phyloP scores from a whole-genome alignment of 2,113 vertebrate species.

The Suricata suricatta region DNA sequence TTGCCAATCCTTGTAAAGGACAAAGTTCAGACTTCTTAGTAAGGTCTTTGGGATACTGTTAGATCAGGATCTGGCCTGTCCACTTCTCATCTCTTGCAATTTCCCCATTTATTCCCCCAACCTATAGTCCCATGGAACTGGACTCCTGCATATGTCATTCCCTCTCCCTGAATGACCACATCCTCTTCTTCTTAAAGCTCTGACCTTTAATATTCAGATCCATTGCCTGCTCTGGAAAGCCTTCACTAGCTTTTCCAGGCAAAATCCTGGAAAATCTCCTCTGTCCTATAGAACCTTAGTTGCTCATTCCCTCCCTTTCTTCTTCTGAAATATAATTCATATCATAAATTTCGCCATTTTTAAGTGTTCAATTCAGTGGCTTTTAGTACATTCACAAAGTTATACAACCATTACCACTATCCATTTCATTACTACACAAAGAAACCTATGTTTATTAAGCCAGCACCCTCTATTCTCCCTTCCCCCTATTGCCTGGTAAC shows the following conservation, averaged over 20 bases:
- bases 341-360: not conserved
- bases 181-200: not conserved
- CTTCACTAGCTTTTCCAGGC: not conserved
- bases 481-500: not conserved
- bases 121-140: not conserved
- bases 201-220: not conserved
- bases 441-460: not conserved
- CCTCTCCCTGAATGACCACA: not conserved
- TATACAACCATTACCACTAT: not conserved
- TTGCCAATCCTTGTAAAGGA: not conserved
- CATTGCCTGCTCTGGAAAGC: not conserved
- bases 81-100: not conserved
- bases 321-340: not conserved
- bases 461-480: not conserved
- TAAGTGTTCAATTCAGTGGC: not conserved
- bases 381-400: not conserved
- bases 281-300: not conserved
- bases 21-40: constrained; percentile 31
- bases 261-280: not conserved
- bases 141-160: not conserved
- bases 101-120: not conserved
- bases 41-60: not conserved
- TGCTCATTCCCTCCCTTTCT: not conserved
- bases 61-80: not conserved
- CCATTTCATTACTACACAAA: not conserved